Base-by-base conservation (phyloP, 2,888 invertebrate species). In the Rhingia campestris region DNA sequence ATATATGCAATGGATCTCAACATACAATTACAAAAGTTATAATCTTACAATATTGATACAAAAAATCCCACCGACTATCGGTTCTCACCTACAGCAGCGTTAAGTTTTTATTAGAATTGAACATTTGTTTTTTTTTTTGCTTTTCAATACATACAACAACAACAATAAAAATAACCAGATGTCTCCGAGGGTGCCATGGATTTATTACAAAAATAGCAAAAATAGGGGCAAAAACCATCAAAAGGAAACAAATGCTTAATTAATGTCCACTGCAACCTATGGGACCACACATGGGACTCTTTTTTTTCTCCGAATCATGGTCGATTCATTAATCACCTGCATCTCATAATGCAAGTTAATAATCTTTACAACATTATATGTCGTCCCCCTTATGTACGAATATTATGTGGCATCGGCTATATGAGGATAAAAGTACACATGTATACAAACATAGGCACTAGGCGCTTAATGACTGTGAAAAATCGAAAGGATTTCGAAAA, bases 261-360 rank as follows among this genome's bases (percentile, higher is more conserved):
- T 81, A 81, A 58, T 69, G 69, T 74, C 51, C 54, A 74, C 47
- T 61, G 43, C 67, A 61, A 61, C 47, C 61, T 43, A 54, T 22
- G 22, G 61, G 80, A 67, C 74, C 81, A 69, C 74, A 69, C 74
- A 63, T 59, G 53, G 49, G 56, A 58, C 22, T 69, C 43, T 59
- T 45, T 67, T 47, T 74, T 73, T 53, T 51, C 49, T 37, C 45
- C 51, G 33, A 75, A 37, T 76, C 70, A 72, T 76, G 64, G 70
- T 30, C 47, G 76, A 72, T 47, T 81, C 76, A 81, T 81, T 81
- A 81, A 81, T 81, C 81, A 81, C 76, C 70, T 35, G 58, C 64
- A 76, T 47, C 64, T 59, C 76, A 66, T 70, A 75, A 81, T 76
- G 76, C 70, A 81, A 59, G 66, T 76, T 72, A 81, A 76, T 81